A percentile compares a stretch with the other conserved stretches of the same genome.
Evolutionary conservation across 2,797 vertebrate species (phyloP).

Genomic region (Fundulus diaphanus): DNA sequence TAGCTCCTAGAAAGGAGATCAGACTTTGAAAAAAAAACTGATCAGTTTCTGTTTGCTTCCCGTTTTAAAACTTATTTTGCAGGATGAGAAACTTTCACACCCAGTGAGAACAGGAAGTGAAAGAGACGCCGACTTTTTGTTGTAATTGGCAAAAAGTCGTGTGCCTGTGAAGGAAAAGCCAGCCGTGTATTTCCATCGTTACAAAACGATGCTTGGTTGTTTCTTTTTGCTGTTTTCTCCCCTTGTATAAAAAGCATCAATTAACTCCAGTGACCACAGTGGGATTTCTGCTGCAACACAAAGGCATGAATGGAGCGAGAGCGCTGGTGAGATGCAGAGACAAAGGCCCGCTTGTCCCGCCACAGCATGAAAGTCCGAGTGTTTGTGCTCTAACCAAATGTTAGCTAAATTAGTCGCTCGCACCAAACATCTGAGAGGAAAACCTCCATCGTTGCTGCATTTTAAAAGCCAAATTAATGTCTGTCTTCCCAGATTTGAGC

Average conservation of each 20-base stretch:
- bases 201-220: neutral
- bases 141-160: neutral
- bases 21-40: neutral
- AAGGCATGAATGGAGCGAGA: slow-evolving; percentile 34
- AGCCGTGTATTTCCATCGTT: neutral
- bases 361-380: slow-evolving; percentile 49
- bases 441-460: neutral
- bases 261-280: slow-evolving; percentile 4
- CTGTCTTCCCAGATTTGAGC: neutral
- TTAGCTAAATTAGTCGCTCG: slow-evolving; percentile 43
- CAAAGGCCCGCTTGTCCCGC: slow-evolving; percentile 62
- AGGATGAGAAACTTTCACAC: neutral
- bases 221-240: neutral
- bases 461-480: neutral
- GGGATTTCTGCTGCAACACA: slow-evolving; percentile 36
- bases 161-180: too few relatives aligned
- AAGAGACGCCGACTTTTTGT: neutral
- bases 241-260: slow-evolving; percentile 9
- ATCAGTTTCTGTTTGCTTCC: neutral
- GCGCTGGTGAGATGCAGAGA: slow-evolving; percentile 25
- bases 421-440: slow-evolving; percentile 2
- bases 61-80: neutral
- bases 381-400: slow-evolving; percentile 50
- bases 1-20: neutral
- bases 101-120: slow-evolving; percentile 1